Conservation (phyloP, 2,113 vertebrate species). For the Lucifuga dentata region DNA sequence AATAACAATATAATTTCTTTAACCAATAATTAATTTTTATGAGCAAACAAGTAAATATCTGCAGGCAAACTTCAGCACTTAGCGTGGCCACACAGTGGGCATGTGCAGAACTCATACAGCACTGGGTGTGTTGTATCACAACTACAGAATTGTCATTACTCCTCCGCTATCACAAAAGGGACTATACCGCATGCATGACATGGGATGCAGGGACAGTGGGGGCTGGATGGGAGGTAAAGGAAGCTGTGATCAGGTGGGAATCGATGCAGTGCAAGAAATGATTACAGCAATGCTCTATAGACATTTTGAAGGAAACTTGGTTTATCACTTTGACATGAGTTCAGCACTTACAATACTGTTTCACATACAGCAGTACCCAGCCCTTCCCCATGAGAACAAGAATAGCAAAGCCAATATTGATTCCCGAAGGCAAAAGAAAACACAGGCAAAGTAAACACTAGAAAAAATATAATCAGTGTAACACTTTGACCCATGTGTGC, state of each 20-base stretch:
- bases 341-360: constrained; percentile 60
- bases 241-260: constrained; percentile 46
- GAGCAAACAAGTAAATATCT: constrained; percentile 90
- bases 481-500: constrained; percentile 34
- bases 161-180: constrained; percentile 91
- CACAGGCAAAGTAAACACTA: constrained; percentile 83
- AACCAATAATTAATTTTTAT: constrained; percentile 83
- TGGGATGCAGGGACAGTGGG: constrained; percentile 70
- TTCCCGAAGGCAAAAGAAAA: constrained; percentile 69
- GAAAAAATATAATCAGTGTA: constrained; percentile 52
- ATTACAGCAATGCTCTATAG: constrained; percentile 53
- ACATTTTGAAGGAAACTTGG: constrained; percentile 46
- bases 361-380: constrained; percentile 53
- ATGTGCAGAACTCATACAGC: constrained; percentile 95
- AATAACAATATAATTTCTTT: constrained; percentile 78
- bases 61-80: constrained; percentile 95
- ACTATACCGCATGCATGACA: constrained; percentile 92
- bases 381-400: constrained; percentile 52
- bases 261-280: constrained; percentile 59
- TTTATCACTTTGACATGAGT: constrained; percentile 57
- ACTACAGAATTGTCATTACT: constrained; percentile 95
- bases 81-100: constrained; percentile 95
- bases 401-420: constrained; percentile 68
- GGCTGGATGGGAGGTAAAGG: background rate
- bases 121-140: constrained; percentile 98